Base-by-base conservation (phyloP, 35 echinoderm and acorn worm genomes). In the Ptychodera flava region DNA sequence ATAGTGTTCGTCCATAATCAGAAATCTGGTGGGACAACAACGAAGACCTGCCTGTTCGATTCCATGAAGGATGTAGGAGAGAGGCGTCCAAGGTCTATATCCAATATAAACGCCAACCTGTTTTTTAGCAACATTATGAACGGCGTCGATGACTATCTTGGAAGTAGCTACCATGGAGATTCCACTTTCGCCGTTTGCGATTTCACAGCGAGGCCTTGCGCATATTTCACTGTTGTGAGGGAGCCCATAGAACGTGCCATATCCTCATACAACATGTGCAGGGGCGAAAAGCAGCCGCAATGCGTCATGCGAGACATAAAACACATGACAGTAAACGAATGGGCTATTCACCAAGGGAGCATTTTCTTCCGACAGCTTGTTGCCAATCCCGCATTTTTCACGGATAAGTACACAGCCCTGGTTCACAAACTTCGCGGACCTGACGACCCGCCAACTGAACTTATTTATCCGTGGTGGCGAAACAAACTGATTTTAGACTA, bases 111-210 rank as follows among this genome's bases (percentile, higher is more conserved):
- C 22, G 45, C 45, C 6, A 22, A 22, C 6, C 6, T 12, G 22
- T 6, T 64, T 12, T 64, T 12, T 64, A 12, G 6, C 22, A 64
- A 64, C 6, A 64, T 64, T 64, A 22, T 12, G 6, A 22, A 22
- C 22, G 45, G 45, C 45, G 22, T 64, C 22, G 45, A 22, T 64
- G 6, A 64, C 6, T 6, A 64, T 64, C 45, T 64, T 22, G 22
- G 6, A 64, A 22, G 45, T 12, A 64, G 83, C 16, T 92, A 88
- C 16, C 88, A 92, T 64, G 96, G 96, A 29, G 96, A 93, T 22
- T 99, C 94, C 90, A 28, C 93, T 16, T 99, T 99, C 80, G 96
- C 92, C 12, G 33, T 94, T 22, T 99, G 96, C 78, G 90, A 99
- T 35, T 85, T 88, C n/a, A 76, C 37, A n/a, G 79, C 37, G 0